Percentiles rank a stretch among this genome's conserved stretches.
Evolutionary conservation across 2,888 invertebrate species (phyloP).

Genomic region (Athripsodes cinereus): DNA sequence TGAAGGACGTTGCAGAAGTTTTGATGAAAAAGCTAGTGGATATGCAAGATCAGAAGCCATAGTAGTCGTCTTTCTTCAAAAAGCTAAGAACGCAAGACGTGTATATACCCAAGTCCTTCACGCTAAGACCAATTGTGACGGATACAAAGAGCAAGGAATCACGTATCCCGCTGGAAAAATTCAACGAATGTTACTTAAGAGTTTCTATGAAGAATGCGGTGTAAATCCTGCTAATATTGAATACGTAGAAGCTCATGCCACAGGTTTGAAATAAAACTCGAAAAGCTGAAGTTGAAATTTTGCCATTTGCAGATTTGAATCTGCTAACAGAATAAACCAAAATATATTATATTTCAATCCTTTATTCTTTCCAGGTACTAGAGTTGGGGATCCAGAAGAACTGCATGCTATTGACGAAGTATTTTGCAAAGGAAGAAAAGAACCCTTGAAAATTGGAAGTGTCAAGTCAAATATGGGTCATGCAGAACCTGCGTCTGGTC

Average conservation of each 20-base stretch:
- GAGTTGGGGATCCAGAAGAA: conserved; percentile 90
- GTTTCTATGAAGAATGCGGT: conserved; percentile 63
- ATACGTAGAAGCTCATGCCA: conserved; percentile 85
- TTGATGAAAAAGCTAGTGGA: conserved; percentile 78
- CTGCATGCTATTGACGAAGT: conserved; percentile 74
- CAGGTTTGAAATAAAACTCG: conserved; percentile 55
- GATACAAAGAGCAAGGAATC: conserved; percentile 64
- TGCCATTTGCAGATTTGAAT: no score
- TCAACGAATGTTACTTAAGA: conserved; percentile 54
- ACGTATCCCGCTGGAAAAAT: conserved; percentile 60
- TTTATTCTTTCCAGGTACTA: conserved; percentile 55
- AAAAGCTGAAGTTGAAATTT: no score
- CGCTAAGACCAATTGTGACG: conserved; percentile 77
- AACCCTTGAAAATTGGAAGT: conserved; percentile 79
- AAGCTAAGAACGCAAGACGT: conserved; percentile 60
- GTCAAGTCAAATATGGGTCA: conserved; percentile 94
- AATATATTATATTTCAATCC: no score
- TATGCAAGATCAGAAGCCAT: conserved; percentile 81
- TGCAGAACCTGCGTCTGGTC: conserved; percentile 78
- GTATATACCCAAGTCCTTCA: conserved; percentile 67
- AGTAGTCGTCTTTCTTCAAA: conserved; percentile 66
- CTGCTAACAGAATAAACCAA: no score
- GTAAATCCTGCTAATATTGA: conserved; percentile 63
- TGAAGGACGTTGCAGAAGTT: conserved; percentile 85
- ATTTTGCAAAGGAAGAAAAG: conserved; percentile 67